Conservation (phyloP, 92 coral and sea anemone genomes). For the Virgularia gustaviana region DNA sequence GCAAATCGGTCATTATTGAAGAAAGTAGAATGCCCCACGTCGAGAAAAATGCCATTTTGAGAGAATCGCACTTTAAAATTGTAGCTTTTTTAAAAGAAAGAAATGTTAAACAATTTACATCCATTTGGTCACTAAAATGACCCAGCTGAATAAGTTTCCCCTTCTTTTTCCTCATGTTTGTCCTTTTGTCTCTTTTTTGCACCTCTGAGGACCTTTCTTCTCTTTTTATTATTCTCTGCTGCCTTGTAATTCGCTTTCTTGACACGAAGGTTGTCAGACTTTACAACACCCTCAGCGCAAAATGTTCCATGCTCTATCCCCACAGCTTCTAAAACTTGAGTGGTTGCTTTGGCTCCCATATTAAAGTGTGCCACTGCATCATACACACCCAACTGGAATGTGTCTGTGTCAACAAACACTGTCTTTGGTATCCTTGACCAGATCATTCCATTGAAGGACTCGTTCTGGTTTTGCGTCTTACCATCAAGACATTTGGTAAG, state of each 20-base stretch:
- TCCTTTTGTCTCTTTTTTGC: constrained; percentile 22
- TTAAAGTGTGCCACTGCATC: constrained; percentile 63
- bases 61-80: background rate
- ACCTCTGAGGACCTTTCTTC: constrained; percentile 23
- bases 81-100: background rate
- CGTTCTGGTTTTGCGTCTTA: constrained; percentile 58
- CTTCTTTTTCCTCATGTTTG: constrained; percentile 21
- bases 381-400: constrained; percentile 43
- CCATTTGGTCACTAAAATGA: constrained; percentile 26
- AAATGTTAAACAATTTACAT: background rate
- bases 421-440: constrained; percentile 54
- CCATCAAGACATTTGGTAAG: constrained; percentile 52
- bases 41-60: background rate
- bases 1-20: too few species aligned
- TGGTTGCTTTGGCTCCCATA: constrained; percentile 51
- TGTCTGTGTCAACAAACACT: constrained; percentile 36
- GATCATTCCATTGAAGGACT: constrained; percentile 52
- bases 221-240: constrained; percentile 14
- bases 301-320: constrained; percentile 51
- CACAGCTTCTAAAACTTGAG: constrained; percentile 31
- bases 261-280: constrained; percentile 7
- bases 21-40: background rate
- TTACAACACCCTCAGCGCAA: constrained; percentile 3
- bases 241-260: background rate
- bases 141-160: constrained; percentile 14